Evolutionary conservation across 1,140 invertebrate genomes (phyloP), one percentile per base, ranked within the genome.

Genomic region (Drosophila lacteicornis): DNA sequence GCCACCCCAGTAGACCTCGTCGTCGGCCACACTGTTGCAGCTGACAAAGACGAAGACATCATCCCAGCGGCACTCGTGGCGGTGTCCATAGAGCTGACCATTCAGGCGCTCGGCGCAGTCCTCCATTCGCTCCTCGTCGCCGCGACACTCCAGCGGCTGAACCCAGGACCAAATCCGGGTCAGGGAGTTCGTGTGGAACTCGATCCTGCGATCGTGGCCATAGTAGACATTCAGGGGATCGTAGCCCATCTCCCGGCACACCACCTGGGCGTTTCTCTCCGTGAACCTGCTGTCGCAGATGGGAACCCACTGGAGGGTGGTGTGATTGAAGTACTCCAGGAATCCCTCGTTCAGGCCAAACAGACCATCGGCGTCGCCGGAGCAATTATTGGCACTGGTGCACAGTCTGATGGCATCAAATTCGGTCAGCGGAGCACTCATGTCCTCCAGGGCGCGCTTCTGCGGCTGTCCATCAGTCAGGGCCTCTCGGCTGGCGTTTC

Each of bases 271-370:
- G 93, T 99, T 99, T 85, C 97, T 94, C 91, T 99, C 97, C 0
- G 97, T 99, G 91, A 99, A 99, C 62, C 98, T 94, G 53, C 95
- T 94, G 94, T 99, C 99, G 93, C 99, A 99, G 91, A 99, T 96
- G 0, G 99, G 97, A 43, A 99, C 97, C 98, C 98, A 99, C 92
- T 99, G 98, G 11, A 98, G 93, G 0, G 98, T 99, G 5, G 99
- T 99, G 60, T 94, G 94, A 92, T 99, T 99, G 91, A 97, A 99
- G 81, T 98, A 96, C 93, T 99, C 97, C 38, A 99, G 93, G 88
- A 99, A 99, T 42, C 96, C 96, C 94, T 96, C 95, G 17, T 84
- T 91, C 11, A 90, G 45, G 27, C 95, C 95, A 2, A 93, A 93
- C 46, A 93, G 81, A 17, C 93, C 93, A 11, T 90, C 81, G n/a